Percentiles rank a stretch among this genome's conserved stretches.
These are phyloP conservation scores for Stomorhina lunata DNA, from an alignment of 2,888 invertebrate species.

Conservation along the genomic window DNA sequence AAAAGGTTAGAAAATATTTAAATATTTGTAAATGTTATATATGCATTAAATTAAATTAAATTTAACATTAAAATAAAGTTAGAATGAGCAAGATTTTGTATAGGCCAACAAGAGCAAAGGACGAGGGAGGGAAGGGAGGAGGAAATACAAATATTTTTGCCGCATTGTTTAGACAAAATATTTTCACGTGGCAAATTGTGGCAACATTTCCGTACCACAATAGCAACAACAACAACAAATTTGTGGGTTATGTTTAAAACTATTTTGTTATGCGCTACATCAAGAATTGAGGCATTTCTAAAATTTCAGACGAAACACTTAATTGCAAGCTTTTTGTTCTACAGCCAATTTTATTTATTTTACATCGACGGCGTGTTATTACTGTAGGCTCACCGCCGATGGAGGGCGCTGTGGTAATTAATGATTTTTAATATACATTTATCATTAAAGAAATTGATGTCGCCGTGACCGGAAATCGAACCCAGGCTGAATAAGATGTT, in stretches of 20 bases:
- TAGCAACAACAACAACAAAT: not conserved
- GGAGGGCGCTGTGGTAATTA: too few relatives aligned
- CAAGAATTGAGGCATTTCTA: not conserved
- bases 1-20: not conserved
- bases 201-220: constrained; percentile 25
- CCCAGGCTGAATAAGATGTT: too few relatives aligned
- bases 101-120: too few relatives aligned
- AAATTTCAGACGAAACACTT: not conserved
- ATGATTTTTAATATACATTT: too few relatives aligned
- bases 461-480: too few relatives aligned
- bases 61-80: constrained; percentile 26
- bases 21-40: constrained; percentile 16
- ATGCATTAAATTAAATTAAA: constrained; percentile 18
- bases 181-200: constrained; percentile 47
- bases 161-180: constrained; percentile 44
- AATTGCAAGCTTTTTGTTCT: too few relatives aligned
- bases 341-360: too few relatives aligned
- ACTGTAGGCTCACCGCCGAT: too few relatives aligned
- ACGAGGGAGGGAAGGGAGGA: constrained; percentile 29
- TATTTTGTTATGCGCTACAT: not conserved
- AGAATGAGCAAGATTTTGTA: constrained; percentile 3
- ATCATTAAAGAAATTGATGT: too few relatives aligned
- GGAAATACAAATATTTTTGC: constrained; percentile 37
- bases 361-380: too few relatives aligned
- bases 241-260: not conserved